Base-by-base conservation (phyloP, 2,113 vertebrate species). In the Platanista minor region DNA sequence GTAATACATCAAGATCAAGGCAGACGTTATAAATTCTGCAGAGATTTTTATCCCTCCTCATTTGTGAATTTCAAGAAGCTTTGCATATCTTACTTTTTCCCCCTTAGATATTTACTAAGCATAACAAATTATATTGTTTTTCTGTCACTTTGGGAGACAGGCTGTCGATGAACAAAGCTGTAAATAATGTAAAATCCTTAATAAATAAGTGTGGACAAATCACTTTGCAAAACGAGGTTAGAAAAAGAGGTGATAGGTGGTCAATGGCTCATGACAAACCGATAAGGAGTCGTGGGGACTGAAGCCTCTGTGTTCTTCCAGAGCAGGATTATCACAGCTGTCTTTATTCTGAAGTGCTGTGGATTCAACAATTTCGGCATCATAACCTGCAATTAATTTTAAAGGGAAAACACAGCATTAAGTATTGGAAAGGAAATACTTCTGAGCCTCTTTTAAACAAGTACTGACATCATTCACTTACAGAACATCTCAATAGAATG, bases 111-210 rank as follows among this genome's bases (percentile, higher is more conserved):
- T 96, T 97, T 96, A 98, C 72, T 36, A 91, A 97, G 71, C 89
- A 81, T 62, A 97, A 96, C 29, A 95, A 96, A 97, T 97, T 88
- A 96, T 61, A 95, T 89, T 96, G 1, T 41, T 97, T 97, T 97
- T 94, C 92, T 96, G 90, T 85, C 92, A 97, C 29, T 93, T 95
- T 83, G 75, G 78, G 97, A 95, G 86, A 96, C 57, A 96, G 96
- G n/a, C 13, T 97, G 67, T 95, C 61, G 5, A 98, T 80, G 94
- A 98, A 92, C 31, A 86, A 86, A 89, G 90, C 49, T 97, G 33
- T 94, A 98, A 98, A 97, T 98, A 87, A 97, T 71, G 49, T 54
- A 96, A 96, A 85, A 66, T 90, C 92, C 92, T 98, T 97, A 98
- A 98, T 97, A 97, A 98, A 46, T 94, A 81, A 1, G 23, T 97